A percentile compares a stretch with the other conserved stretches of the same genome.
Conservation (phyloP, 53 echinoderm and acorn worm genomes). For the Paracentrotus lividus region DNA sequence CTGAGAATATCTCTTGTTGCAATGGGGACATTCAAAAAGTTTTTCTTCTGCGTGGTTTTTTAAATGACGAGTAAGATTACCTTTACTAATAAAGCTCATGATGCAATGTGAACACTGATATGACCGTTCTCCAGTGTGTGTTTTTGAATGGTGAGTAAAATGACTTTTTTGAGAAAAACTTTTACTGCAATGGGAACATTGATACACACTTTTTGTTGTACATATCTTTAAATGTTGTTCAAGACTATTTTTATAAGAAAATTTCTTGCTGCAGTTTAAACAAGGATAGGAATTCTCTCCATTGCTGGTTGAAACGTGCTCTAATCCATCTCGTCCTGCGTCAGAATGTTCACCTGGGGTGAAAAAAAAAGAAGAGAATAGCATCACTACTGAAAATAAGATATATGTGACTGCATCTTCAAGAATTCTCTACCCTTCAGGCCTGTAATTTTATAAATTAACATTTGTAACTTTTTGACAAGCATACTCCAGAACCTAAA, state of each 20-base stretch:
- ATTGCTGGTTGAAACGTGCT: background rate
- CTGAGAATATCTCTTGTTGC: background rate
- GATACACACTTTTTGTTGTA: constrained; percentile 84
- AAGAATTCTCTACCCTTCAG: no score
- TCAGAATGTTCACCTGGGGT: no score
- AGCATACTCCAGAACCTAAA: no score
- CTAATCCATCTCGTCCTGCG: background rate
- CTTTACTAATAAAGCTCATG: background rate
- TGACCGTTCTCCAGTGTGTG: no score
- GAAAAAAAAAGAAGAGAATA: no score
- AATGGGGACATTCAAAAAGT: background rate
- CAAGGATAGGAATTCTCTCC: background rate
- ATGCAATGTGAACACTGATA: constrained; percentile 2
- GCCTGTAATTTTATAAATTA: no score
- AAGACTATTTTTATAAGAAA: background rate
- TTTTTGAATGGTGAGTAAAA: background rate
- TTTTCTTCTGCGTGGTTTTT: background rate
- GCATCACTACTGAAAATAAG: no score
- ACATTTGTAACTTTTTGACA: no score
- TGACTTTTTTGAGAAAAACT: constrained; percentile 60
- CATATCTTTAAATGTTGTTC: constrained; percentile 73
- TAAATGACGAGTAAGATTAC: background rate
- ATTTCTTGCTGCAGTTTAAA: background rate
- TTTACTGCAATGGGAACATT: constrained; percentile 88
- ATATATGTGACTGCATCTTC: no score